Percentiles rank a stretch among this genome's conserved stretches.
Evolutionary conservation across 2,113 vertebrate species (phyloP).

Genomic region (Podiceps cristatus): DNA sequence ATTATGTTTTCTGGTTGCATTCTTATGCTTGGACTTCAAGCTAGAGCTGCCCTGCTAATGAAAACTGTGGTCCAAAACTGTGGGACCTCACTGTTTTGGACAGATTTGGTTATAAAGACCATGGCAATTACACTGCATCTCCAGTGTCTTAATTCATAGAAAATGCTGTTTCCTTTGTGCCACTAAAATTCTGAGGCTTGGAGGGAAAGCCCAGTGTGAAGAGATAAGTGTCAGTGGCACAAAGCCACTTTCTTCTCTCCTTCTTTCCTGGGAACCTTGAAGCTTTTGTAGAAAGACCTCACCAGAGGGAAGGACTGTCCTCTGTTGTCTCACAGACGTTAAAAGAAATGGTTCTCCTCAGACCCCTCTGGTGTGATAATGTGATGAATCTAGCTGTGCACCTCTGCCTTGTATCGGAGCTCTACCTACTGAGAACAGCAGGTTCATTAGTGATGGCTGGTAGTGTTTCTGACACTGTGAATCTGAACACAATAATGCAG

Average conservation of each 20-base stretch:
- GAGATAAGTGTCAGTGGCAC: neutral
- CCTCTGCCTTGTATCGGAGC: accelerated
- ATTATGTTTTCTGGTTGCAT: accelerated
- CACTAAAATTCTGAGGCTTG: neutral
- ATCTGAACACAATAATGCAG: neutral
- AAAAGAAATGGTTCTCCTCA: neutral
- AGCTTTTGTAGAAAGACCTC: neutral
- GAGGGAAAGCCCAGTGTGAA: neutral
- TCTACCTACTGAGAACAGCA: neutral
- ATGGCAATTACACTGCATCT: neutral
- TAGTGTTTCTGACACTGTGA: neutral
- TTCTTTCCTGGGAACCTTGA: neutral
- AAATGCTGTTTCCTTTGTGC: neutral
- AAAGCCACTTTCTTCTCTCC: neutral
- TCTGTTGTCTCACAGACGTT: neutral
- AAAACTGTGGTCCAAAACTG: neutral
- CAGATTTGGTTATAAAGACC: neutral
- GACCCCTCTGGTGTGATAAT: neutral
- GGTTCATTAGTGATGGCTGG: neutral
- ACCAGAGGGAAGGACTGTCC: neutral
- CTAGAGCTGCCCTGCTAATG: neutral
- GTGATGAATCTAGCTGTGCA: neutral
- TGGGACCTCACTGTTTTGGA: neutral
- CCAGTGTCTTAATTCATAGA: neutral
- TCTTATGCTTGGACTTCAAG: neutral